phyloP scores from a whole-genome alignment of 2,888 invertebrate genomes.

The Dryobotodes eremita region DNA sequence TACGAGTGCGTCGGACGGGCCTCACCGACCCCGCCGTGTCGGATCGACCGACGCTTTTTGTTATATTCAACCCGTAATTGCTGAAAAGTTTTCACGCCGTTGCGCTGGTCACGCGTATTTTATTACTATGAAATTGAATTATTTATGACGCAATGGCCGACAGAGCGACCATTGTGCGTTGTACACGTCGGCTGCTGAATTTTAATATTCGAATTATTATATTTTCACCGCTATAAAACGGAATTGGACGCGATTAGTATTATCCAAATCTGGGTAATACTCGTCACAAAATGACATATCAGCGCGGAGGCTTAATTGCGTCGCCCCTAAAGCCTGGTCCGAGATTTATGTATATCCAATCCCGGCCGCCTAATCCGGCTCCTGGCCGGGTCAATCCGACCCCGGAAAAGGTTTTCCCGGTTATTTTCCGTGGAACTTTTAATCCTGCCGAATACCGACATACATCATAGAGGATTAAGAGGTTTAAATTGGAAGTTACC shows the following conservation, averaged over 20 bases:
- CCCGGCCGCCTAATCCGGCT: conserved; percentile 89
- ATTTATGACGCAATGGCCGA: conserved; percentile 87
- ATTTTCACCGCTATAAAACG: conserved; percentile 74
- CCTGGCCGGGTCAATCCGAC: conserved; percentile 89
- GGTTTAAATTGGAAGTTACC: conserved; percentile 91
- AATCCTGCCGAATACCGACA: conserved; percentile 91
- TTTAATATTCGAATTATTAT: conserved; percentile 89
- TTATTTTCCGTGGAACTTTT: conserved; percentile 91
- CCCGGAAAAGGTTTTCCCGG: conserved; percentile 91
- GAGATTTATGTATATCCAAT: conserved; percentile 91
- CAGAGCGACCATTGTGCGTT: conserved; percentile 85
- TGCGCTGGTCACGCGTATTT: conserved; percentile 90
- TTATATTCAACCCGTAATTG: conserved; percentile 90
- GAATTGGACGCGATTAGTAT: conserved; percentile 81
- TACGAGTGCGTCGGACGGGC: conserved; percentile 80
- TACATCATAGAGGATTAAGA: conserved; percentile 91
- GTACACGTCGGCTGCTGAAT: conserved; percentile 84
- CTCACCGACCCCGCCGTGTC: conserved; percentile 77
- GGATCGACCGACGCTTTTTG: conserved; percentile 86
- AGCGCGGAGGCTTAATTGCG: conserved; percentile 88
- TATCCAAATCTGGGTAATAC: conserved; percentile 72
- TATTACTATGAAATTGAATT: conserved; percentile 91
- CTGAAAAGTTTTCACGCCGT: conserved; percentile 90
- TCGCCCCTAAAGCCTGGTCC: conserved; percentile 87
- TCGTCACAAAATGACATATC: conserved; percentile 89